A percentile compares a stretch with the other conserved stretches of the same genome.
Conservation (phyloP, 2,113 vertebrate species). For the Oreochromis aureus region DNA sequence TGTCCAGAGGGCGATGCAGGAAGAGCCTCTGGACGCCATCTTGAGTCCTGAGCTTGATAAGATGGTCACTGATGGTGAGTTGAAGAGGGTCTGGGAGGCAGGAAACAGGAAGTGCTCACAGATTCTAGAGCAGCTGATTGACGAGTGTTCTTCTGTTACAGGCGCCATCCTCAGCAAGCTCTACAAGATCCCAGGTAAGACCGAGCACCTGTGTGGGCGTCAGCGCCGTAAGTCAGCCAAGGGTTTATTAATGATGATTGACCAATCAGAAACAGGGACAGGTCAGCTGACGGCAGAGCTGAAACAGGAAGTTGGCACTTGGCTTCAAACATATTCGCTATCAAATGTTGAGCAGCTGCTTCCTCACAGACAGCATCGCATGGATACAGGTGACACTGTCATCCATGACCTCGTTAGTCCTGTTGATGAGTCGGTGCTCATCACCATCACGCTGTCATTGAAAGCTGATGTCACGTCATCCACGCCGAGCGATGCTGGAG, state of each 20-base stretch:
- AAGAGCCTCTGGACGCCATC: conserved; percentile 92
- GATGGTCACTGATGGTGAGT: conserved; percentile 93
- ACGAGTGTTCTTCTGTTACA: conserved; percentile 42
- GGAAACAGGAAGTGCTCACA: neutral
- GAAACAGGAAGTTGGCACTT: neutral
- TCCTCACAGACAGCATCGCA: neutral
- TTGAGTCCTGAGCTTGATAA: conserved; percentile 95
- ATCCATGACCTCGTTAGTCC: neutral
- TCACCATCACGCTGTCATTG: neutral
- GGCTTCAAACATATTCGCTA: rapidly evolving
- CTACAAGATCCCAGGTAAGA: conserved; percentile 94
- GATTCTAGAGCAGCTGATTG: neutral
- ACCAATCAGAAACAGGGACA: neutral
- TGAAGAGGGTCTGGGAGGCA: neutral
- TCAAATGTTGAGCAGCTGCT: neutral
- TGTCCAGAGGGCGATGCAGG: conserved; percentile 76
- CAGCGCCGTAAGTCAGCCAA: neutral
- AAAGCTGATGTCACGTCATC: neutral
- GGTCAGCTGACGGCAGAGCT: neutral
- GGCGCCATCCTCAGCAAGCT: conserved; percentile 92
- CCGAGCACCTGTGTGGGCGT: neutral
- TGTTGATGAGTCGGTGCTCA: rapidly evolving
- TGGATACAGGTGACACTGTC: neutral
- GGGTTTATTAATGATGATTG: neutral
- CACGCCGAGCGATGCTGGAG: neutral